Percentiles rank a stretch among this genome's conserved stretches.
Evolutionary conservation across 1,140 invertebrate species (phyloP).

Genomic region (Gryon sp.): DNA sequence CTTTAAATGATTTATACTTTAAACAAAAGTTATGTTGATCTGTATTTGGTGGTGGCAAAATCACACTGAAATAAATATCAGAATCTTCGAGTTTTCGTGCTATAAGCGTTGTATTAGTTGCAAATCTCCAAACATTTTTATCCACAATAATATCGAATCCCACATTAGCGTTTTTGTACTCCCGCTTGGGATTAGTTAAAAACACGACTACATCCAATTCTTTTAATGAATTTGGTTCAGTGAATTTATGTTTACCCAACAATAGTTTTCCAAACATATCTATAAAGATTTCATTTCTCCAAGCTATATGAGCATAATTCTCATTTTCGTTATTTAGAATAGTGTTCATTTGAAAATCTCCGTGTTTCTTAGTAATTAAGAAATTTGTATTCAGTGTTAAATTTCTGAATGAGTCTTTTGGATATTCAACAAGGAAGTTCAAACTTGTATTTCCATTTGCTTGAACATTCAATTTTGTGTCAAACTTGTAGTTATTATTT

Average conservation of each 20-base stretch:
- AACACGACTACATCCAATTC: conserved; percentile 78
- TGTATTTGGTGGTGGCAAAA: conserved; percentile 82
- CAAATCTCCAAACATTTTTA: conserved; percentile 80
- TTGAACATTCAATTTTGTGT: conserved; percentile 69
- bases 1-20: conserved; percentile 74
- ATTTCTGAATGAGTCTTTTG: conserved; percentile 64
- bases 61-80: conserved; percentile 79
- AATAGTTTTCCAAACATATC: conserved; percentile 70
- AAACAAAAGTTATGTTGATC: conserved; percentile 82
- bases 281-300: conserved; percentile 65
- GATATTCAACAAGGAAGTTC: conserved; percentile 66
- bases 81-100: conserved; percentile 77
- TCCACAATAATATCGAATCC: conserved; percentile 81
- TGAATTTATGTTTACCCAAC: conserved; percentile 52
- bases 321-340: conserved; percentile 65
- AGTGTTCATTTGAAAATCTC: conserved; percentile 64
- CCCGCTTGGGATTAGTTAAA: conserved; percentile 79
- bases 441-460: conserved; percentile 70
- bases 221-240: conserved; percentile 74
- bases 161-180: conserved; percentile 76
- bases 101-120: conserved; percentile 80
- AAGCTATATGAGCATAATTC: conserved; percentile 54
- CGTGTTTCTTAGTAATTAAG: conserved; percentile 60
- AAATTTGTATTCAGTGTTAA: conserved; percentile 67
- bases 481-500: conserved; percentile 56